Percentiles rank a stretch among this genome's conserved stretches.
Conservation (phyloP, 2,113 vertebrate species). For the Oceanodroma tethys region DNA sequence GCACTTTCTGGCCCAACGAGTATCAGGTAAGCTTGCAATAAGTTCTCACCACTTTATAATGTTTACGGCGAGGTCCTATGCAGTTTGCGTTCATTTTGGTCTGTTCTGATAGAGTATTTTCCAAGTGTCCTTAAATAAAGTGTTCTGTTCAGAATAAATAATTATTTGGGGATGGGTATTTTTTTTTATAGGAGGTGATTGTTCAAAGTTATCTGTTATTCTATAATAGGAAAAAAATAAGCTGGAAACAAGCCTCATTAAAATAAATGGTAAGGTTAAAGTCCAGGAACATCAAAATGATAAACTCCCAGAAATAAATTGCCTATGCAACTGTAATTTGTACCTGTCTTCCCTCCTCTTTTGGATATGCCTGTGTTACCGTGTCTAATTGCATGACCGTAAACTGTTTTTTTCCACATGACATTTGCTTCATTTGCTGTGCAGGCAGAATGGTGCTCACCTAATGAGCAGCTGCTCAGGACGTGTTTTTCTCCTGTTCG, state of each 20-base stretch:
- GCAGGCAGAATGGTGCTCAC: not conserved
- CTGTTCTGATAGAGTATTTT: not conserved
- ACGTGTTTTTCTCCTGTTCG: not conserved
- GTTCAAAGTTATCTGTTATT: not conserved
- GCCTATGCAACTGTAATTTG: conserved; percentile 3
- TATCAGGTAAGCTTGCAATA: conserved; percentile 86
- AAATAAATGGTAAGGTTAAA: not conserved
- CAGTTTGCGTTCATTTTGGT: not conserved
- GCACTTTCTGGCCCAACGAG: conserved; percentile 98
- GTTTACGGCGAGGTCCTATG: rapidly evolving
- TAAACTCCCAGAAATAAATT: conserved; percentile 7
- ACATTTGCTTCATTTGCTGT: conserved; percentile 24
- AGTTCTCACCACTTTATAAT: not conserved
- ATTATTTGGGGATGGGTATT: not conserved
- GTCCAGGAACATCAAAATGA: not conserved
- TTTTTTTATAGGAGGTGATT: not conserved
- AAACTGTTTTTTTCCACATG: not conserved
- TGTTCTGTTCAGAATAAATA: not conserved
- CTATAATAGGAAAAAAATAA: not conserved
- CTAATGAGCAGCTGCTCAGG: conserved; percentile 51
- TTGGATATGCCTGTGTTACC: not conserved
- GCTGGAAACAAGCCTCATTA: not conserved
- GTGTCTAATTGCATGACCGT: not conserved
- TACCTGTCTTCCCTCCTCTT: conserved; percentile 20
- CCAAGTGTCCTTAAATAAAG: not conserved